A percentile compares a stretch with the other conserved stretches of the same genome.
Conservation (phyloP, 1,140 invertebrate species). For the Temnothorax curvispinosus region DNA sequence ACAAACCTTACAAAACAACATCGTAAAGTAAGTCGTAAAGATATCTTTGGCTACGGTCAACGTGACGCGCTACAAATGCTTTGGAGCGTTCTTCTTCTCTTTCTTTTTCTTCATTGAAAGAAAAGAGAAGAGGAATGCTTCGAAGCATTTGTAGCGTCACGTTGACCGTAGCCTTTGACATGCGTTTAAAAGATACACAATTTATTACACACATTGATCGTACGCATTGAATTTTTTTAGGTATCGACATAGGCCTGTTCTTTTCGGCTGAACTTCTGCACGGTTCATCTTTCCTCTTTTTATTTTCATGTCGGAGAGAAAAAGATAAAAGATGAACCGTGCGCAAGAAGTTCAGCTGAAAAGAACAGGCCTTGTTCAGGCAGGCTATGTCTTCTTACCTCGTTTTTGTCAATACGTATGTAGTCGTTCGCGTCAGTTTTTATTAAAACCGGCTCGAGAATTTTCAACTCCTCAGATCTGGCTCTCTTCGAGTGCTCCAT, state of each 20-base stretch:
- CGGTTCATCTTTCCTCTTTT: too few species aligned
- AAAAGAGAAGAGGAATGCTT: too few species aligned
- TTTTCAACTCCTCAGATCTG: neutral
- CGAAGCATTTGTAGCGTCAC: too few species aligned
- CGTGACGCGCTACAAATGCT: too few species aligned
- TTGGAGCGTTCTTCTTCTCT: too few species aligned
- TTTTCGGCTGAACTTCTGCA: too few species aligned
- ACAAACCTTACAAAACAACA: neutral
- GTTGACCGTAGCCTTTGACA: neutral
- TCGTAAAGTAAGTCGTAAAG: neutral
- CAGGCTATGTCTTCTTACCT: slow-evolving; percentile 62
- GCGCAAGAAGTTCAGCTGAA: too few species aligned
- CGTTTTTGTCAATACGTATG: slow-evolving; percentile 77
- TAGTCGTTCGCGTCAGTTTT: slow-evolving; percentile 57
- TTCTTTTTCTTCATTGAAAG: too few species aligned
- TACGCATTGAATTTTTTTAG: neutral
- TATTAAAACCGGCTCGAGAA: slow-evolving; percentile 70
- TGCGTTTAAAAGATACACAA: neutral
- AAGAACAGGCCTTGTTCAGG: too few species aligned
- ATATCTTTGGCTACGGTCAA: neutral
- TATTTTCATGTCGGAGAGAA: too few species aligned
- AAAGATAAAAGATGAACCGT: too few species aligned
- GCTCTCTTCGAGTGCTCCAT: slow-evolving; percentile 55
- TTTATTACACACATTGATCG: neutral
- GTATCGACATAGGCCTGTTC: neutral